Base-by-base conservation (phyloP, 2,113 vertebrate genomes). In the Malurus alboscapulatus region DNA sequence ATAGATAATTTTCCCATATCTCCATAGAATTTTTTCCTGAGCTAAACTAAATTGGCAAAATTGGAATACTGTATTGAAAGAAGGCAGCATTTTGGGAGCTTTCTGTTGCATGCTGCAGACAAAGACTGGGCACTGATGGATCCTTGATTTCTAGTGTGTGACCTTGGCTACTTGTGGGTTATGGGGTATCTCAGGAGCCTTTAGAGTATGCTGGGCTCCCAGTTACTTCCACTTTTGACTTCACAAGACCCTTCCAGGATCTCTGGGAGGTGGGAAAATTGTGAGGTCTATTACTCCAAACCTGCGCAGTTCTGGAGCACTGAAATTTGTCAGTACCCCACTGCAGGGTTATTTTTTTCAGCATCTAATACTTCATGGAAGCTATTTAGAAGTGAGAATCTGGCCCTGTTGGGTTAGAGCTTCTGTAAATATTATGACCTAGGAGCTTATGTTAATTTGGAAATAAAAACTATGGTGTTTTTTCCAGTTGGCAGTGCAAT, bases 351-450 rank as follows among this genome's bases (percentile, higher is more conserved):
- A 21, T 14, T 1, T 34, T 59, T 81, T 50, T 54, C 6, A 2
- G 12, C 25, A 55, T 68, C 27, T 87, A 29, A 82, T 90, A 59
- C 30, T 12, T 92, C 36, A 29, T 58, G 59, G 55, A 91, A 83
- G 44, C 42, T 67, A 19, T 73, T 84, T 74, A 83, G 66, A 75
- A 89, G 18, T 40, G 51, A 85, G 63, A 87, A 59, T 83, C 59
- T 0, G 0, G 12, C 63, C 30, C 20, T 90, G 9, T 62, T 7
- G 1, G 59, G 51, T 79, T 71, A 83, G 71, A 86, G 75, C 84
- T 92, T 50, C 51, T 94, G 78, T 95, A 94, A 94, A 93, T 89
- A 94, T 91, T 92, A 48, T 83, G 78, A 92, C 32, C 74, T 30
- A 32, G 45, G 59, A 95, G 75, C 71, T 93, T 74, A 89, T 44